A percentile compares a stretch with the other conserved stretches of the same genome.
These are phyloP conservation scores for Chalcosyrphus nemorum DNA, from an alignment of 2,888 invertebrate genomes.

Conservation along the genomic window DNA sequence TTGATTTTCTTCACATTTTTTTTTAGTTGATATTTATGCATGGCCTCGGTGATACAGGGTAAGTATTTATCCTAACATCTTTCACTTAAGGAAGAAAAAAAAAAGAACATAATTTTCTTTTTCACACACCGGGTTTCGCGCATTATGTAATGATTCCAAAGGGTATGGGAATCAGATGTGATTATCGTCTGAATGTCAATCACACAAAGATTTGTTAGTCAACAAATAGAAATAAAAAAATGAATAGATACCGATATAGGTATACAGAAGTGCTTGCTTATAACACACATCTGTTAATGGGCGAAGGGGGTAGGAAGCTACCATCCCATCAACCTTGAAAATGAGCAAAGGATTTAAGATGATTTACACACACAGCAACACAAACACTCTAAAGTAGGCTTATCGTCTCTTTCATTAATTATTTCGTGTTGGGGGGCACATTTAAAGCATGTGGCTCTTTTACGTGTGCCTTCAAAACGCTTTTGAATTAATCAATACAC, in stretches of 20 bases:
- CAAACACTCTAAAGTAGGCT: not conserved
- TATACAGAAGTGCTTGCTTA: too few relatives aligned
- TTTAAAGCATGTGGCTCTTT: slow-evolving; percentile 10
- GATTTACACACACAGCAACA: not conserved
- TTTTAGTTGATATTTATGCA: slow-evolving; percentile 97
- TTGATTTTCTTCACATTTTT: slow-evolving; percentile 70
- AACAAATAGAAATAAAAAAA: slow-evolving; percentile 5
- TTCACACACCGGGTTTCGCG: not conserved
- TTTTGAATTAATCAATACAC: slow-evolving; percentile 51
- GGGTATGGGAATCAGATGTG: not conserved
- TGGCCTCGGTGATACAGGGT: slow-evolving; percentile 98
- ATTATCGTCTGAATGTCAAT: not conserved
- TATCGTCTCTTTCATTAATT: slow-evolving; percentile 33
- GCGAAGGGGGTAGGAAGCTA: too few relatives aligned
- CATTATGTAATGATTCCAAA: slow-evolving; percentile 39
- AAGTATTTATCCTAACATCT: slow-evolving; percentile 80
- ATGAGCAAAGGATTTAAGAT: not conserved
- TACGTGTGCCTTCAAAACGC: not conserved
- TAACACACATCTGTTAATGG: too few relatives aligned
- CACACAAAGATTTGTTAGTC: not conserved
- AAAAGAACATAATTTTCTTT: not conserved
- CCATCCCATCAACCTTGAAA: slow-evolving; percentile 26
- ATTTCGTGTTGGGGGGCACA: not conserved
- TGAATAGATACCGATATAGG: too few relatives aligned
- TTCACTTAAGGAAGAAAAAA: not conserved